Evolutionary conservation across 2,113 vertebrate genomes (phyloP).

Genomic region (Naja naja): DNA sequence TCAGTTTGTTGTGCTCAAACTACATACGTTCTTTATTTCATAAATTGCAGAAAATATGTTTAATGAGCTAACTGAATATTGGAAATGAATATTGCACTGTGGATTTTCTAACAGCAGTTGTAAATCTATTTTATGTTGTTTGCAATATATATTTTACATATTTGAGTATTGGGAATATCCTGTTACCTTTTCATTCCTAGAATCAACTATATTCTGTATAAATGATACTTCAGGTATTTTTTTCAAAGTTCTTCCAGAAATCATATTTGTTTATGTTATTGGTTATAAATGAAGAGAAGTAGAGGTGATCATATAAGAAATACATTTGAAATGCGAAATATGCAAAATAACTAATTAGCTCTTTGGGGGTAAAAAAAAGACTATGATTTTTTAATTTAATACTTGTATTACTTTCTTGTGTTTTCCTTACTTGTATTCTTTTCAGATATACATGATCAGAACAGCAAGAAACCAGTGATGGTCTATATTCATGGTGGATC

Average conservation of each 20-base stretch:
- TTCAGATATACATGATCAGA: constrained; percentile 89
- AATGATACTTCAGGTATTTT: neutral
- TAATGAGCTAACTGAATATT: neutral
- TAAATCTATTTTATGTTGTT: neutral
- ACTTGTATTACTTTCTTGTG: constrained; percentile 58
- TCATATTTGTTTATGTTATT: neutral
- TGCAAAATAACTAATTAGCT: neutral
- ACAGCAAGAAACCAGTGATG: constrained; percentile 89
- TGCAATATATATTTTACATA: neutral
- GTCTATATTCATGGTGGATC: constrained; percentile 95
- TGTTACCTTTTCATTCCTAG: neutral
- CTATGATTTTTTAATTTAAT: constrained; percentile 10
- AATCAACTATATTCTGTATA: neutral
- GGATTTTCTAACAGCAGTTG: neutral
- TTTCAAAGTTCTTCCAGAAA: neutral
- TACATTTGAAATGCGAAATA: neutral
- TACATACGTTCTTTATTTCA: neutral
- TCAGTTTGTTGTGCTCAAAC: neutral
- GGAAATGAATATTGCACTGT: neutral
- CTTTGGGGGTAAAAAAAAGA: neutral
- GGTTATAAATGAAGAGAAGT: neutral
- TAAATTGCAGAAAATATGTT: neutral
- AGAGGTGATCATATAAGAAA: neutral
- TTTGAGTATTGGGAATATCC: neutral
- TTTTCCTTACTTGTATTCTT: constrained; percentile 59